phyloP scores from a whole-genome alignment of 2,888 invertebrate species.

The Platycnemis pennipes region DNA sequence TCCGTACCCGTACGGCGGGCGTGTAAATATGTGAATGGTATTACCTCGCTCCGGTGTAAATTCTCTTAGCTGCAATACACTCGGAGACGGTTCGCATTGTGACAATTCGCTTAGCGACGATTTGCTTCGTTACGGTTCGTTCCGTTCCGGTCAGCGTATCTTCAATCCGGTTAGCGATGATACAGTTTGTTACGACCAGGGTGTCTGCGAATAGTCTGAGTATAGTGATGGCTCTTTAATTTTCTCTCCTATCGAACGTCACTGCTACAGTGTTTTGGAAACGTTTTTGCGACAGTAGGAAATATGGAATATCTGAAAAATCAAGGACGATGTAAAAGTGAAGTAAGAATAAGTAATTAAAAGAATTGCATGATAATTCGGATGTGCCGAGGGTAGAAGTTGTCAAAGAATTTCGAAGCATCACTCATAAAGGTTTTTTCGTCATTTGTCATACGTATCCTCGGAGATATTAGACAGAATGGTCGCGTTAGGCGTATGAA shows the following conservation, averaged over 20 bases:
- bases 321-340: too few relatives aligned
- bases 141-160: background rate
- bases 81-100: background rate
- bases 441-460: too few relatives aligned
- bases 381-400: too few relatives aligned
- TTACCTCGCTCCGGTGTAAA: background rate
- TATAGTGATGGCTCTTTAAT: background rate
- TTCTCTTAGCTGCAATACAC: background rate
- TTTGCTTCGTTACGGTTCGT: background rate
- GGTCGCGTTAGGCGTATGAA: too few relatives aligned
- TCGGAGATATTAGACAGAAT: too few relatives aligned
- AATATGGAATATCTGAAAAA: too few relatives aligned
- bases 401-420: too few relatives aligned
- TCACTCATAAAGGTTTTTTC: too few relatives aligned
- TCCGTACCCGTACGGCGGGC: background rate
- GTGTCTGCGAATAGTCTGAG: background rate
- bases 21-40: background rate
- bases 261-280: too few relatives aligned
- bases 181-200: background rate
- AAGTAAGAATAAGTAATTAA: too few relatives aligned
- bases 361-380: too few relatives aligned
- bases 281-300: too few relatives aligned
- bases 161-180: background rate
- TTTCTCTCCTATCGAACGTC: background rate
- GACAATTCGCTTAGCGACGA: background rate